Base-by-base conservation (phyloP, 2,113 vertebrate species). In the Dipodomys merriami region DNA sequence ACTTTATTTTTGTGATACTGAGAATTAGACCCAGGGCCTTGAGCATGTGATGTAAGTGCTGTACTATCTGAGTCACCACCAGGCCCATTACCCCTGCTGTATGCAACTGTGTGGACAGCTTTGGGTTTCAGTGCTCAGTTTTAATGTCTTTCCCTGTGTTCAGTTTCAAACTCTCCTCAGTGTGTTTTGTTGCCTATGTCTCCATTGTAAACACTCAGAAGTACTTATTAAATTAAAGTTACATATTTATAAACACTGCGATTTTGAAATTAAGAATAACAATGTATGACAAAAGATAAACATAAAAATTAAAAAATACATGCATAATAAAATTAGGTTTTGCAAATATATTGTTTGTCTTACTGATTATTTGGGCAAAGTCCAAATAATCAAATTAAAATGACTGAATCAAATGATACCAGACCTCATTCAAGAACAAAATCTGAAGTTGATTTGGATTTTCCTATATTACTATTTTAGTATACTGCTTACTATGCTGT, bases 361-460 rank as follows among this genome's bases (percentile, higher is more conserved):
- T 49, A 20, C 0, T 83, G 69, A 33, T 46, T 92, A 90, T 92
- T 57, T 94, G 35, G 3, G 19, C 20, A 86, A 0, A 89, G 13
- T 86, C 27, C 19, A 89, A 86, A 93, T 53, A 71, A 76, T 80
- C 39, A n/a, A 72, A 53, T 72, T 83, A 35, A 94, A 96, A 83
- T 13, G 67, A 77, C 2, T 62, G 35, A 85, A 91, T 76, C 16
- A n/a, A 71, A 90, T 6, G 46, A n/a, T 35, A 85, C 30, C 78
- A 72, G 27, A 57, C 33, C n/a, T 89, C 44, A n/a, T 68, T 64
- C 53, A 29, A 88, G 19, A 27, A 57, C 49, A 57, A 57, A 3
- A 44, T 44, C 8, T 80, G 62, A 72, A 88, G n/a, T 33, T 88
- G 35, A 88, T 83, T 86, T 35, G 25, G 35, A 9, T 86, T 33